Base-by-base conservation (phyloP, 2,797 vertebrate species). In the Periophthalmus magnuspinnatus region DNA sequence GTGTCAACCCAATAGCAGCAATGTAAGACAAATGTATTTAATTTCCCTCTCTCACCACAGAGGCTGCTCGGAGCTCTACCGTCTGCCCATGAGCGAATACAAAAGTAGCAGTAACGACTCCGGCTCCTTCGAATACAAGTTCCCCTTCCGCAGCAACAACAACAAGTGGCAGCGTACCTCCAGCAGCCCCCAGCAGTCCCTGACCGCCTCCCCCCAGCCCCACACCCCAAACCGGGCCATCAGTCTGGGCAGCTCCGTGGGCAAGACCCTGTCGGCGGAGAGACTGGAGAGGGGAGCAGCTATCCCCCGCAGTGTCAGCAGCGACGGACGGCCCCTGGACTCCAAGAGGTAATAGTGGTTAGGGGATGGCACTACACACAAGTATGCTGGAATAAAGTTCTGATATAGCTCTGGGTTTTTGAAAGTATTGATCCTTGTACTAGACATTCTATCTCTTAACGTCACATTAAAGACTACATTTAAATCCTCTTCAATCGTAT, bases 231-330 rank as follows among this genome's bases (percentile, higher is more conserved):
- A 96, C 70, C 88, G 97, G 22, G 95, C 96, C 67, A 93, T 95
- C 69, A 93, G 97, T 68, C 94, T 96, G 68, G 97, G 97, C 47
- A 95, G 94, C 86, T 92, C 93, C 1, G 93, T 93, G 86, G 95
- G 85, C 88, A 98, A 94, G 92, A 97, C 91, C 59, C 94, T 88
- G 88, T 96, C 82, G 52, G 96, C 93, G 0, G 93, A 95, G 87
- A 89, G 97, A 75, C 91, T 94, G 5, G 97, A 98, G 85, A 90
- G 96, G 79, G 90, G 94, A 0, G 86, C 93, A 5, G 97, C 94
- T 86, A 99, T 99, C 76, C 98, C 98, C 0, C 95, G 98, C 54
- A 99, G 97, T n/a, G 97, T 99, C 86, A 99, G 97, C 76, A 99
- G 97, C 1, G 98, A 99, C 0, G 98, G 97, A 0, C 95, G 97